Base-by-base conservation (phyloP, 2,113 vertebrate genomes). In the Choloepus hoffmanni region DNA sequence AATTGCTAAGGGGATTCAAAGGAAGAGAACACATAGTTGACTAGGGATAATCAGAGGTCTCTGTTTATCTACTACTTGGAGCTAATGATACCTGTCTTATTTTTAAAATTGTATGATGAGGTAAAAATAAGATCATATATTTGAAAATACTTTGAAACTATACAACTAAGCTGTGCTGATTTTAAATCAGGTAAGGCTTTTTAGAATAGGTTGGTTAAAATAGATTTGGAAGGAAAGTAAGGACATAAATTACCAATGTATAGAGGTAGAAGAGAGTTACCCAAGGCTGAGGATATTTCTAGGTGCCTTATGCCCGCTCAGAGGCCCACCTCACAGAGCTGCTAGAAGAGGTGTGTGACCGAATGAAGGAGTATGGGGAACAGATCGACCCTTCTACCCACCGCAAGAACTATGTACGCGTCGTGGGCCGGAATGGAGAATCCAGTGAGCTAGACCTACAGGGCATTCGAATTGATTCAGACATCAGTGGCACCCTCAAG, bases 321-420 rank as follows among this genome's bases (percentile, higher is more conserved):
- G 99, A 99, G 95, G 98, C 99, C 5, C 99, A 99, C 96, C 99
- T 99, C 90, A 98, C 99, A 0, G 99, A 99, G 96, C 96, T 99
- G 95, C 99, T 99, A 97, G 99, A 99, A 96, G 97, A 95, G 0
- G 98, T 99, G 23, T 99, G 99, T n/a, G 99, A 99, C 97, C 99
- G 98, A 93, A 99, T 99, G 99, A 99, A 98, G 87, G 99, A 99
- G 21, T 99, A 99, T 0, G 99, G 99, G 0, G 99, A 99, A 94
- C 98, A 68, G 43, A 95, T 93, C 13, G 99, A 99, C 48, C 97
- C 99, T 0, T 70, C 97, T 23, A 99, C 98, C 0, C 98, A 98
- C 74, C 99, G 99, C 9, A 99, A 99, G 97, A 98, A 98, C 55
- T 99, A 99, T 0, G 67, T 98, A 0, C 98, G 99, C 10, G 97